A percentile compares a stretch with the other conserved stretches of the same genome.
Conservation (phyloP, 2,797 vertebrate genomes). For the Oceanodroma leucorhoa region DNA sequence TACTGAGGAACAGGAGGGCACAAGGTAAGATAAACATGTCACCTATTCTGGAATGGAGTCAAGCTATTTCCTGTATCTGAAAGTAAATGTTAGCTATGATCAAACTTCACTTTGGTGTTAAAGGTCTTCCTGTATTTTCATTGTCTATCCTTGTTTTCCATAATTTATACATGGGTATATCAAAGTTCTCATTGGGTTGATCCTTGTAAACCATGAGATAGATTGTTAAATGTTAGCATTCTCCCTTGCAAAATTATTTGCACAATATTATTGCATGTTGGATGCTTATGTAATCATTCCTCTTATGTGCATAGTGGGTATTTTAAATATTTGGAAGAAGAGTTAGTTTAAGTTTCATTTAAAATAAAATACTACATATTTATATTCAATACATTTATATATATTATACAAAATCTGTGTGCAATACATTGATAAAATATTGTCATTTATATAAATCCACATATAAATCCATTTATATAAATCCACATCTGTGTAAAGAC, state of each 20-base stretch:
- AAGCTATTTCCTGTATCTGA: not conserved
- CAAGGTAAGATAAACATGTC: conserved; percentile 23
- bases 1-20: not conserved
- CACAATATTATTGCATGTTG: not conserved
- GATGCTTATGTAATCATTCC: not conserved
- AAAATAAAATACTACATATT: not conserved
- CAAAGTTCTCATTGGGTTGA: not conserved
- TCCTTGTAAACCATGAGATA: not conserved
- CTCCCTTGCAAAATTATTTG: not conserved
- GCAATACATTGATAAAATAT: not conserved
- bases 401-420: not conserved
- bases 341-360: not conserved
- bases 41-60: not conserved
- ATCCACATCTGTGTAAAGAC: not conserved
- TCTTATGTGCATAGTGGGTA: rapidly evolving
- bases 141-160: not conserved
- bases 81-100: conserved; percentile 16
- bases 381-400: not conserved
- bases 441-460: not conserved
- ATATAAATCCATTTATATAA: not conserved
- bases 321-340: not conserved
- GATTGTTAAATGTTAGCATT: not conserved
- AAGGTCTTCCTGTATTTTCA: not conserved
- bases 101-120: not conserved
- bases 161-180: not conserved